Base-by-base conservation (phyloP, 2,797 vertebrate genomes). In the Darevskia nairensis region DNA sequence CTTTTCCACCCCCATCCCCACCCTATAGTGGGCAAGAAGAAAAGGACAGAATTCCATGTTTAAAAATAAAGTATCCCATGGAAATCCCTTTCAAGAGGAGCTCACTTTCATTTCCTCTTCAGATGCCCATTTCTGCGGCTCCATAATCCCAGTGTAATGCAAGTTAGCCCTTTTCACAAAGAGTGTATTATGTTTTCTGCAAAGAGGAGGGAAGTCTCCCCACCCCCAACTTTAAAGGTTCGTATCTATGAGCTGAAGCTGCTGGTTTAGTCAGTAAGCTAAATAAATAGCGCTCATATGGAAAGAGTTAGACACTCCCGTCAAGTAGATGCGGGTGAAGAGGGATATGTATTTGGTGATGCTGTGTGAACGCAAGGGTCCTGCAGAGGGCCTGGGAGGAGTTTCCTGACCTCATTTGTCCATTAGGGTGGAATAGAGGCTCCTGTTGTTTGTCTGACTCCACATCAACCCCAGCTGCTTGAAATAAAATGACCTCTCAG, bases 211-310 rank as follows among this genome's bases (percentile, higher is more conserved):
- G 85, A 77, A 61, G 55, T 13, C 87, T 19, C 44, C 75, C 27
- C n/a, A 0, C 59, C 32, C 19, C 85, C 79, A 35, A 61, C 86
- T 93, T 85, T 81, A 84, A 88, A 66, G 50, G 86, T 88, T 90
- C 64, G 39, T 93, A 82, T 86, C 83, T 91, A 75, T 82, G 91
- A 87, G 91, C 55, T 59, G 81, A 88, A 93, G 90, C 85, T 92
- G 72, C 92, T 92, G 82, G 55, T 91, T 92, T 88, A 91, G 91
- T 92, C 94, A 91, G 90, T 82, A 91, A 91, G 25, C 84, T 93
- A 89, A 93, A 95, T 87, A 92, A 95, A 92, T 91, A 89, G 25
- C 6, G 44, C 44, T 84, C 87, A 91, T 94, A 91, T 95, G 94
- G 90, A 94, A 94, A 59, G 91, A 88, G 76, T 93, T 91, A 92